These are phyloP conservation scores for Agraylea sexmaculata DNA, from an alignment of 1,140 invertebrate species.

Conservation along the genomic window DNA sequence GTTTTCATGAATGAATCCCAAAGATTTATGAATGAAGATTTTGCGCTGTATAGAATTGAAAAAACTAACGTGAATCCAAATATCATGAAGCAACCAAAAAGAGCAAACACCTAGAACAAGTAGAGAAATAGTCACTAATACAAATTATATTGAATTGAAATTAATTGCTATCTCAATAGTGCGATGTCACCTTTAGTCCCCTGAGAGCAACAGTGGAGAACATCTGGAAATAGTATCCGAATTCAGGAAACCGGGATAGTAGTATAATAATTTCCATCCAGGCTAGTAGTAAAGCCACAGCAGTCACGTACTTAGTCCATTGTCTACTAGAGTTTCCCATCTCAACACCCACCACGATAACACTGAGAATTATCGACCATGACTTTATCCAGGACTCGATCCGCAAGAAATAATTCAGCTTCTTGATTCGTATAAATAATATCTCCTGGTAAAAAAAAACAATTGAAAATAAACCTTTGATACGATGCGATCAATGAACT, in stretches of 20 bases:
- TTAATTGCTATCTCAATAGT: background rate
- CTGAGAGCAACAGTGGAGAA: slow-evolving; percentile 39
- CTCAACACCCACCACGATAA: slow-evolving; percentile 24
- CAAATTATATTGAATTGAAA: background rate
- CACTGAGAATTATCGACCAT: slow-evolving; percentile 26
- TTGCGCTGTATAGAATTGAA: slow-evolving; percentile 38
- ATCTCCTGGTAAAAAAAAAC: slow-evolving; percentile 33
- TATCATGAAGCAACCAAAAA: slow-evolving; percentile 38
- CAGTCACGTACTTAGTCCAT: slow-evolving; percentile 40
- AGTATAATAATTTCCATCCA: slow-evolving; percentile 44
- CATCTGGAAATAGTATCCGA: slow-evolving; percentile 42
- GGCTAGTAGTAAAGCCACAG: slow-evolving; percentile 36
- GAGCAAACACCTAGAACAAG: slow-evolving; percentile 33
- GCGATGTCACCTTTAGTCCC: slow-evolving; percentile 31
- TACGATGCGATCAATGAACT: too few species aligned
- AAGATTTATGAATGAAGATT: slow-evolving; percentile 34
- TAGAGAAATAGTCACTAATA: background rate
- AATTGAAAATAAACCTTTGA: slow-evolving; percentile 6
- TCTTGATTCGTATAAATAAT: slow-evolving; percentile 33
- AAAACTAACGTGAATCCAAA: slow-evolving; percentile 43
- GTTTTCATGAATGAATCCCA: slow-evolving; percentile 40
- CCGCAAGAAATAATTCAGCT: slow-evolving; percentile 32
- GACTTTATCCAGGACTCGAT: slow-evolving; percentile 39
- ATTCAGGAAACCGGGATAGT: slow-evolving; percentile 40
- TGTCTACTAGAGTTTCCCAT: slow-evolving; percentile 21